Evolutionary conservation across 2,888 invertebrate species (phyloP).

Genomic region (Osedax fenrisi): DNA sequence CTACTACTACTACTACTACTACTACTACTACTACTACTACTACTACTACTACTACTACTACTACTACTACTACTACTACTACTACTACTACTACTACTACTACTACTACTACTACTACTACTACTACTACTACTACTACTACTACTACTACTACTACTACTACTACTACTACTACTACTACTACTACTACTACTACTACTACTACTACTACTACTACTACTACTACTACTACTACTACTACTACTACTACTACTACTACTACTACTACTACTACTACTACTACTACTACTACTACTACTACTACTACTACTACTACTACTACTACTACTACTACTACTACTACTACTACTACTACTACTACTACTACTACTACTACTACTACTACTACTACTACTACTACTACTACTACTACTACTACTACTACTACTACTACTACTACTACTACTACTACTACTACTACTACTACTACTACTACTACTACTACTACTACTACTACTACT

Average conservation of each 20-base stretch:
- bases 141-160: neutral
- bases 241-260: conserved; percentile 26
- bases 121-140: neutral
- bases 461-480: neutral
- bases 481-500: neutral
- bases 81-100: neutral
- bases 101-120: neutral
- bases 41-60: neutral
- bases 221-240: conserved; percentile 7
- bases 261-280: conserved; percentile 31
- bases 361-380: neutral
- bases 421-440: neutral
- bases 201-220: conserved; percentile 3
- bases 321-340: conserved; percentile 26
- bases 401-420: neutral
- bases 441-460: neutral
- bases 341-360: neutral
- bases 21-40: conserved; percentile 29
- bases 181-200: neutral
- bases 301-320: conserved; percentile 29
- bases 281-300: conserved; percentile 31
- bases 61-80: neutral
- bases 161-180: conserved; percentile 3
- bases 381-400: conserved; percentile 1
- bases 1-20: conserved; percentile 30